Conservation (phyloP, 2,888 invertebrate genomes). For the Zygaena filipendulae region DNA sequence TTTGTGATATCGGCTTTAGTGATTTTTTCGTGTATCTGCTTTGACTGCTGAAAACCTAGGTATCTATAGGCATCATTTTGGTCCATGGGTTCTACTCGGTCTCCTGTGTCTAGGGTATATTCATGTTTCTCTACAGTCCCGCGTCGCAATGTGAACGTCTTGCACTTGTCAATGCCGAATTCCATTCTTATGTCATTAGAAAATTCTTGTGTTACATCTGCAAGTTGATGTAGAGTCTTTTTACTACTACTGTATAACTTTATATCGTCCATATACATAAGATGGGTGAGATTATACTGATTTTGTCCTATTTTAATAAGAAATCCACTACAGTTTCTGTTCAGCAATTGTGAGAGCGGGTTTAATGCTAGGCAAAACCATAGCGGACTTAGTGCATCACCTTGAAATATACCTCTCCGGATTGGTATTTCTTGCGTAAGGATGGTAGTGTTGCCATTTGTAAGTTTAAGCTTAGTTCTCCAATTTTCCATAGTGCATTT, state of each 20-base stretch:
- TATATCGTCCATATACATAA: conserved; percentile 7
- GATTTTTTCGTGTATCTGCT: conserved; percentile 1
- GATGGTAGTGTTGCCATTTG: not conserved
- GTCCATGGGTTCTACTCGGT: conserved; percentile 7
- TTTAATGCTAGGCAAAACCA: conserved; percentile 3
- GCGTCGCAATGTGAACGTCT: conserved; percentile 2
- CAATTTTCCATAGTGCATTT: conserved; percentile 8
- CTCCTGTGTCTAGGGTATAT: conserved; percentile 4
- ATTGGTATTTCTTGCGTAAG: conserved; percentile 9
- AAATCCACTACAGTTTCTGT: conserved; percentile 1
- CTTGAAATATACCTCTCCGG: conserved; percentile 14
- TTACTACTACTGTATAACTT: conserved; percentile 3
- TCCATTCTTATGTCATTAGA: conserved; percentile 5
- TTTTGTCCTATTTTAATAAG: not conserved
- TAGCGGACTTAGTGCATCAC: conserved; percentile 1
- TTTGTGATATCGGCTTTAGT: conserved; percentile 6
- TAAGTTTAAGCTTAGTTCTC: conserved; percentile 8
- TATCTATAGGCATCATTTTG: conserved; percentile 9
- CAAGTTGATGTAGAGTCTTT: conserved; percentile 1
- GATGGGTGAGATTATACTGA: not conserved
- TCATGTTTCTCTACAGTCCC: conserved; percentile 1
- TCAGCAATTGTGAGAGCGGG: conserved; percentile 3
- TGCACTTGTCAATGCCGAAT: conserved; percentile 7
- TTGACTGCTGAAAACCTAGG: not conserved
- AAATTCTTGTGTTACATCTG: conserved; percentile 2